Percentiles rank a stretch among this genome's conserved stretches.
Evolutionary conservation across 2,888 invertebrate species (phyloP).

Genomic region (Xanthia togata): DNA sequence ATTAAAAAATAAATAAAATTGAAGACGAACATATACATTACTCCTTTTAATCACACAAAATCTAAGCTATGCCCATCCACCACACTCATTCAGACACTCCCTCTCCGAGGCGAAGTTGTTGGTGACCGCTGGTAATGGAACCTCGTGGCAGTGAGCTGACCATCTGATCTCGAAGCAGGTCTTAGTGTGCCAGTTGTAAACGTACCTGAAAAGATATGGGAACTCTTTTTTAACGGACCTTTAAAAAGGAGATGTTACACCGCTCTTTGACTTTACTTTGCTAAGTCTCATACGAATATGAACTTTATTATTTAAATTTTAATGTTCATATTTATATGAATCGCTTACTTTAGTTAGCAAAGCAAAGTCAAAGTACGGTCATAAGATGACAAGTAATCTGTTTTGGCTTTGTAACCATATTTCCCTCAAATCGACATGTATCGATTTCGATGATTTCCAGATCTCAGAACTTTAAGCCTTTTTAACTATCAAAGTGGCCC

Average conservation of each 20-base stretch:
- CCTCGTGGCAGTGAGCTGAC: constrained; percentile 74
- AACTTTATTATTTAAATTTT: no score
- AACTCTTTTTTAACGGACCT: not conserved
- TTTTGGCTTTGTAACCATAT: no score
- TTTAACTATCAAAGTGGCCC: no score
- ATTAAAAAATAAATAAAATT: not conserved
- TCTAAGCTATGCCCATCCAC: constrained; percentile 76
- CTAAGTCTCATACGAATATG: no score
- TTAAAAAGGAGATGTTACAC: not conserved
- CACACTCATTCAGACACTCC: constrained; percentile 74
- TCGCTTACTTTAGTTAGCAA: no score
- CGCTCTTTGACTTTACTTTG: no score
- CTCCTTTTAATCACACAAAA: not conserved
- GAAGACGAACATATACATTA: not conserved
- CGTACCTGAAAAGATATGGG: constrained; percentile 72
- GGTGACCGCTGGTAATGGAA: constrained; percentile 57
- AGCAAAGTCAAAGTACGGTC: no score
- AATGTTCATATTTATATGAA: no score
- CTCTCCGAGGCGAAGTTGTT: constrained; percentile 78
- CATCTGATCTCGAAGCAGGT: constrained; percentile 80
- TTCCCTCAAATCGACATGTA: no score
- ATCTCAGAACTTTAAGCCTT: no score
- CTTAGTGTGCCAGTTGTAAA: constrained; percentile 77
- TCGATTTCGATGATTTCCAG: no score
- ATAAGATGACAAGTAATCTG: no score